Conservation (phyloP, 2,888 invertebrate genomes). For the Drosophila recens region DNA sequence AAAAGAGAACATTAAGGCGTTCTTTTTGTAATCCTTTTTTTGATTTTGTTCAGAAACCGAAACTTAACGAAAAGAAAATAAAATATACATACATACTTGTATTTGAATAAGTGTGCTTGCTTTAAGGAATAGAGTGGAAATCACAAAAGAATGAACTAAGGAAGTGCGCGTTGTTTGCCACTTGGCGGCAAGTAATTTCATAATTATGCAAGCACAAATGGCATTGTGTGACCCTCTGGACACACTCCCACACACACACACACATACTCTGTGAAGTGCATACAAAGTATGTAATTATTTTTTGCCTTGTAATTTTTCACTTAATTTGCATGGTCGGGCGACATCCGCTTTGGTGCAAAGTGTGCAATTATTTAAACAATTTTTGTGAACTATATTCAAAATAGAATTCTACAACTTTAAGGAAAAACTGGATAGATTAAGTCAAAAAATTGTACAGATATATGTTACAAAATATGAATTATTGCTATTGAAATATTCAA, state of each 20-base stretch:
- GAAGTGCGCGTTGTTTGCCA: conserved; percentile 76
- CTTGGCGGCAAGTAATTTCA: conserved; percentile 75
- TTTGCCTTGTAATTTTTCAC: conserved; percentile 76
- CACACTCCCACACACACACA: conserved; percentile 23
- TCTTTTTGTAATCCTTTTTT: neutral
- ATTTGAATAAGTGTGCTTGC: too few species aligned
- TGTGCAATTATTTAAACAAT: conserved; percentile 67
- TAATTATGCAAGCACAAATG: conserved; percentile 76
- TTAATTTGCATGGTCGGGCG: conserved; percentile 72
- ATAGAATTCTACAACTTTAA: conserved; percentile 19
- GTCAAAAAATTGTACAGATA: neutral
- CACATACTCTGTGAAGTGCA: conserved; percentile 38
- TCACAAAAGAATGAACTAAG: conserved; percentile 53
- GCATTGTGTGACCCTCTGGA: conserved; percentile 66
- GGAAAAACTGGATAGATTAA: neutral
- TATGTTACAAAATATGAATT: too few species aligned
- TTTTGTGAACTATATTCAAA: conserved; percentile 20
- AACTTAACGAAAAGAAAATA: neutral
- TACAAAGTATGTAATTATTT: conserved; percentile 65
- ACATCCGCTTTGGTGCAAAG: conserved; percentile 60
- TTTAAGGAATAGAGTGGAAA: conserved; percentile 28
- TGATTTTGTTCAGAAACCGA: neutral
- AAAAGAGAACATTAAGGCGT: neutral
- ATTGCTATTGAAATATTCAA: too few species aligned
- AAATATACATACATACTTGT: neutral